Conservation (phyloP, 2,113 vertebrate genomes). For the Mugil cephalus region DNA sequence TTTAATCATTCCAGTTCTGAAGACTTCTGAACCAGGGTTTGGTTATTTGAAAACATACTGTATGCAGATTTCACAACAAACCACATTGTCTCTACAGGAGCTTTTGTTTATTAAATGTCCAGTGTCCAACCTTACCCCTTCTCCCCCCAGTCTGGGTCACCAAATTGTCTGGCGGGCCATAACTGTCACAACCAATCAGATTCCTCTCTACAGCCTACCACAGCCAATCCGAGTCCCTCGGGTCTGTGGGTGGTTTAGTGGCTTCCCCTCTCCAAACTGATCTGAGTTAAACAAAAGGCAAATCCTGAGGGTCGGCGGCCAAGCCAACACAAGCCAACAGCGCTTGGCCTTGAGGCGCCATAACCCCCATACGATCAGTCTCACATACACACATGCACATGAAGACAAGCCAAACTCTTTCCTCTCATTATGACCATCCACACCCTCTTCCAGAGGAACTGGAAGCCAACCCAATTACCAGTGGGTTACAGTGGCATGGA, state of each 20-base stretch:
- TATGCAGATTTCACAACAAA: no score
- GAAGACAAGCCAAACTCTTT: constrained; percentile 25
- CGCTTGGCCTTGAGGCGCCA: constrained; percentile 52
- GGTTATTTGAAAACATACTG: no score
- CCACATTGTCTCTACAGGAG: neutral
- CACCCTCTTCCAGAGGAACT: constrained; percentile 57
- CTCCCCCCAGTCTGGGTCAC: constrained; percentile 57
- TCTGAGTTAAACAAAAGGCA: constrained; percentile 63
- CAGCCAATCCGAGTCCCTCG: constrained; percentile 53
- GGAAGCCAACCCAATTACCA: constrained; percentile 61
- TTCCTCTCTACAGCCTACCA: constrained; percentile 63
- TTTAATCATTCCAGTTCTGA: no score
- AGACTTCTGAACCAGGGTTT: no score
- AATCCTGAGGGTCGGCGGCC: constrained; percentile 41
- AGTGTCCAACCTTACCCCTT: constrained; percentile 14
- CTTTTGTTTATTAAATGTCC: constrained; percentile 34
- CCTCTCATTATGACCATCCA: constrained; percentile 58
- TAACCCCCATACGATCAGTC: constrained; percentile 42
- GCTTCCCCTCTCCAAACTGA: constrained; percentile 51
- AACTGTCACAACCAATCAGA: constrained; percentile 70
- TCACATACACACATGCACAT: constrained; percentile 30
- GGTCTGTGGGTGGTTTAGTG: constrained; percentile 51
- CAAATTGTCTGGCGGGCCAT: constrained; percentile 46
- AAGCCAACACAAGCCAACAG: constrained; percentile 50
- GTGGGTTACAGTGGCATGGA: constrained; percentile 39